phyloP scores from a whole-genome alignment of 2,797 vertebrate species.

The Pipistrellus kuhlii region DNA sequence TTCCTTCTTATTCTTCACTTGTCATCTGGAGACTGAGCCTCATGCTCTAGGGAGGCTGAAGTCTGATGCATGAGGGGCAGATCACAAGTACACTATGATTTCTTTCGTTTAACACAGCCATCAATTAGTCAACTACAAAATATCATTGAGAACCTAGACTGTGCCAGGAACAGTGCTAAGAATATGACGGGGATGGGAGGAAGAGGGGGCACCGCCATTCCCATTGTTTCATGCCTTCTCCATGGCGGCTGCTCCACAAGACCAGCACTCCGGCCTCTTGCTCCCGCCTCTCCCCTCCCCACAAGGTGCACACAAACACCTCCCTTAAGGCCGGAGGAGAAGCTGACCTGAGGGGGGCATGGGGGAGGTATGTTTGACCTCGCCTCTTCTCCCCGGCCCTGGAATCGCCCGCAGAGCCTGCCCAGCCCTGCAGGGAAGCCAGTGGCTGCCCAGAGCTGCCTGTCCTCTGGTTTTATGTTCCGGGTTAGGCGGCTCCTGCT shows the following conservation, averaged over 20 bases:
- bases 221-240: fast-evolving
- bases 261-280: background rate
- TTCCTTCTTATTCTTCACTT: background rate
- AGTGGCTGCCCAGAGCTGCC: background rate
- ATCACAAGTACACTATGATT: background rate
- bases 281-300: too few species aligned
- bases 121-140: background rate
- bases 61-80: background rate
- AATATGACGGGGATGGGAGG: fast-evolving
- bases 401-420: background rate
- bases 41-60: background rate
- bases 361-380: background rate
- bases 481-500: background rate
- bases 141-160: background rate
- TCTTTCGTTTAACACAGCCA: background rate
- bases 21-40: background rate
- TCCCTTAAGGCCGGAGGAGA: background rate
- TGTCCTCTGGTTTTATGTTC: background rate
- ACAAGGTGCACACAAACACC: background rate
- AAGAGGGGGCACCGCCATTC: background rate
- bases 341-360: background rate
- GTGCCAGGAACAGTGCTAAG: background rate
- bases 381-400: background rate
- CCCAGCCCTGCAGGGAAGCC: background rate
- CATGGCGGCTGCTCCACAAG: background rate